phyloP scores from a whole-genome alignment of 2,888 invertebrate genomes.

The Empis stercorea region DNA sequence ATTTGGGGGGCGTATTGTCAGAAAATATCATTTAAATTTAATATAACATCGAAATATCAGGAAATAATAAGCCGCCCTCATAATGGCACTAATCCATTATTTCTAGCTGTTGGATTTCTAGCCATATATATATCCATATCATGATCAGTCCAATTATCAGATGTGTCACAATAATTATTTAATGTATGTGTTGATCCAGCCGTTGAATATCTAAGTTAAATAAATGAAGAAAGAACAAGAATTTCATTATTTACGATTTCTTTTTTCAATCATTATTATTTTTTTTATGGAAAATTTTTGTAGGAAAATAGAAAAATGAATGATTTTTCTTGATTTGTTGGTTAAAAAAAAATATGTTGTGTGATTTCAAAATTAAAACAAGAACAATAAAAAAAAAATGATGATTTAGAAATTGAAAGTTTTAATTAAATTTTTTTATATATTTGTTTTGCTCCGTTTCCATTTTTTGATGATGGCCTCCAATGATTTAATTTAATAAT shows the following conservation, averaged over 20 bases:
- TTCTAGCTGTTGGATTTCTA: slow-evolving; percentile 74
- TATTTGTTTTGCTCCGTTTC: slow-evolving; percentile 3
- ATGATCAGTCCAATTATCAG: slow-evolving; percentile 88
- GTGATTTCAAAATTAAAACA: neutral
- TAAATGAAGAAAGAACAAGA: slow-evolving; percentile 17
- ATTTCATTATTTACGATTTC: no score
- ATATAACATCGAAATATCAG: slow-evolving; percentile 38
- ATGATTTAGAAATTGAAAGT: no score
- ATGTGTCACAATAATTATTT: slow-evolving; percentile 77
- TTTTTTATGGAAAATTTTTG: no score
- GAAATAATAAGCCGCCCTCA: slow-evolving; percentile 40
- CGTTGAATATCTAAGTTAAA: slow-evolving; percentile 44
- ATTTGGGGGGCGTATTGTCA: slow-evolving; percentile 27
- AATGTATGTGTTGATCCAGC: slow-evolving; percentile 71
- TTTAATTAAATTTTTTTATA: slow-evolving; percentile 5
- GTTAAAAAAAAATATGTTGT: neutral
- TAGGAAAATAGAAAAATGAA: neutral
- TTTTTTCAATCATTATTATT: no score
- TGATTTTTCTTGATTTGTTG: no score
- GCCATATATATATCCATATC: slow-evolving; percentile 94
- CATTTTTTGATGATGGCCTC: no score
- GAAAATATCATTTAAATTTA: slow-evolving; percentile 36
- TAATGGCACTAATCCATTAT: slow-evolving; percentile 74
- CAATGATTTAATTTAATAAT: no score
- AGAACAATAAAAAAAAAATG: no score